These are phyloP conservation scores for Psephotus haematonotus DNA, from an alignment of 2,113 vertebrate species.

Conservation along the genomic window DNA sequence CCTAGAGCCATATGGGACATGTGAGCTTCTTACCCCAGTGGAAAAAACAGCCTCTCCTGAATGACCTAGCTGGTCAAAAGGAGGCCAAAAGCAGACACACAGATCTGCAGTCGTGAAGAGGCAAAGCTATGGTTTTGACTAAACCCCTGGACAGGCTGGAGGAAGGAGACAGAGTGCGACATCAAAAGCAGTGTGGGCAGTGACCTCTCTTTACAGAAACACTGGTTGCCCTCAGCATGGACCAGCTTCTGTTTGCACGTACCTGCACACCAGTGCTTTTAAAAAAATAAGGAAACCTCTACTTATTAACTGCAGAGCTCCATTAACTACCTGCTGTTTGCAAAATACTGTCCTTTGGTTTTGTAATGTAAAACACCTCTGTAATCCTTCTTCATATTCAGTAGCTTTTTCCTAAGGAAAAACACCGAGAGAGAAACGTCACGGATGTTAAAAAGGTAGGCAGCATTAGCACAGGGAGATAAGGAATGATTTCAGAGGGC, in stretches of 20 bases:
- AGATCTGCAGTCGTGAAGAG: neutral
- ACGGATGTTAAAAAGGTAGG: neutral
- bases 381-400: neutral
- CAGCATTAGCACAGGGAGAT: neutral
- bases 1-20: accelerated
- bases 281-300: neutral
- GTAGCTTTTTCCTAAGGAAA: neutral
- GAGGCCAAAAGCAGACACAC: neutral
- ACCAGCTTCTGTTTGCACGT: neutral
- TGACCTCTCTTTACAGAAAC: neutral
- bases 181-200: neutral
- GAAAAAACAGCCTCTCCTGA: neutral
- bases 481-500: neutral
- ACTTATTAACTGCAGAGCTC: neutral
- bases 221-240: neutral
- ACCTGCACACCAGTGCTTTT: neutral
- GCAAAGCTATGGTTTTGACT: neutral
- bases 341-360: neutral
- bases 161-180: neutral
- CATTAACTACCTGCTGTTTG: neutral
- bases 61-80: neutral
- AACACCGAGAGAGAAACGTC: neutral
- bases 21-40: neutral
- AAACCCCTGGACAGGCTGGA: neutral
- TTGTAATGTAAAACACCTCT: neutral